Evolutionary conservation across 2,113 vertebrate species (phyloP).

Genomic region (Brachirus orientalis): DNA sequence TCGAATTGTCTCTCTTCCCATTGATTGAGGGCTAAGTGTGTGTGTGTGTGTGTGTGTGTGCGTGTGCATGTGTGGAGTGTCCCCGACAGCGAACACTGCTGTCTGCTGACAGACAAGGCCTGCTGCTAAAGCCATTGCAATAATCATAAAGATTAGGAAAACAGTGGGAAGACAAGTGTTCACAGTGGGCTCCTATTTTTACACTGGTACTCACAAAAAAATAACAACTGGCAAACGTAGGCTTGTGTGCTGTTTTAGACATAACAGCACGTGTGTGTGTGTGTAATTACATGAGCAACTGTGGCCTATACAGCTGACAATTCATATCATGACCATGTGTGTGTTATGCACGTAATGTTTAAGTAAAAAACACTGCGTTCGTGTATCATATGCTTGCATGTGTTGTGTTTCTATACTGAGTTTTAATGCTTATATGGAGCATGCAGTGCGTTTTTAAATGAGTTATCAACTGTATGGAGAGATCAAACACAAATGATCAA

Average conservation of each 20-base stretch:
- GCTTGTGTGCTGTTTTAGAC: constrained; percentile 39
- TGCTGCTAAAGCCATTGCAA: constrained; percentile 80
- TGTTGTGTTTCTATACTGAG: too few relatives aligned
- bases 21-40: constrained; percentile 67
- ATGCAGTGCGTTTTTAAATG: too few relatives aligned
- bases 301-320: not conserved
- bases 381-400: not conserved
- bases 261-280: constrained; percentile 17
- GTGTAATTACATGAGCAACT: not conserved
- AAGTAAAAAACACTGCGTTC: not conserved
- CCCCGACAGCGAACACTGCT: constrained; percentile 70
- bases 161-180: constrained; percentile 79
- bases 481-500: too few relatives aligned
- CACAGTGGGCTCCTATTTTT: constrained; percentile 78
- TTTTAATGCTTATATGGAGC: too few relatives aligned
- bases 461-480: too few relatives aligned
- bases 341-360: not conserved
- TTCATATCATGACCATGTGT: not conserved
- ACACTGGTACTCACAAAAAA: constrained; percentile 54
- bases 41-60: constrained; percentile 43
- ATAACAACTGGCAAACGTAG: constrained; percentile 59
- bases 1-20: constrained; percentile 62
- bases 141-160: constrained; percentile 81
- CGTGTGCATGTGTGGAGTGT: constrained; percentile 42
- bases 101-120: constrained; percentile 74